phyloP scores from a whole-genome alignment of 2,113 vertebrate genomes.

The Bos indicus region DNA sequence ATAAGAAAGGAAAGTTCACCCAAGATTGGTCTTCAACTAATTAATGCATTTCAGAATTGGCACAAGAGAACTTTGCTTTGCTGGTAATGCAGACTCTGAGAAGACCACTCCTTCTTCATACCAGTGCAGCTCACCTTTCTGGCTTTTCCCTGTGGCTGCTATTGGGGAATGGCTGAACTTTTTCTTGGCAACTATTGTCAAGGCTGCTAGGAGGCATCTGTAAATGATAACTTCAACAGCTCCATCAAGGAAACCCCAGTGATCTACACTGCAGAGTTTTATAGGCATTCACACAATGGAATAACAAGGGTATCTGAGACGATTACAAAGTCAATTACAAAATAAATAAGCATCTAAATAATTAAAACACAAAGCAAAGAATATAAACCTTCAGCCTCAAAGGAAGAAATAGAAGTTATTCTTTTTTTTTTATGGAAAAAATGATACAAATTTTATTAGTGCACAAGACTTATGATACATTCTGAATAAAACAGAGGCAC shows the following conservation, averaged over 20 bases:
- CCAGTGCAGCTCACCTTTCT: neutral
- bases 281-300: neutral
- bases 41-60: constrained; percentile 62
- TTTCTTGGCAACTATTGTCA: neutral
- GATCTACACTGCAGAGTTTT: neutral
- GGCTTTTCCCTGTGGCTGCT: neutral
- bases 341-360: constrained; percentile 28
- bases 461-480: too few relatives aligned
- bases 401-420: neutral
- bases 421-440: neutral
- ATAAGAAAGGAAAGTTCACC: constrained; percentile 27
- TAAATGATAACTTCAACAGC: neutral
- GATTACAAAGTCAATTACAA: constrained; percentile 32
- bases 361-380: constrained; percentile 17
- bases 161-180: neutral
- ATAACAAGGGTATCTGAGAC: neutral
- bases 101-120: neutral
- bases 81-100: neutral
- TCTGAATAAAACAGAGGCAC: too few relatives aligned
- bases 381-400: neutral
- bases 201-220: neutral
- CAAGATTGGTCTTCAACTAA: constrained; percentile 59
- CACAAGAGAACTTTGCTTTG: constrained; percentile 15
- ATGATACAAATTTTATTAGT: too few relatives aligned
- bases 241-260: neutral